A percentile compares a stretch with the other conserved stretches of the same genome.
These are phyloP conservation scores for Hemiscyllium ocellatum DNA, from an alignment of 2,113 vertebrate genomes.

Conservation along the genomic window DNA sequence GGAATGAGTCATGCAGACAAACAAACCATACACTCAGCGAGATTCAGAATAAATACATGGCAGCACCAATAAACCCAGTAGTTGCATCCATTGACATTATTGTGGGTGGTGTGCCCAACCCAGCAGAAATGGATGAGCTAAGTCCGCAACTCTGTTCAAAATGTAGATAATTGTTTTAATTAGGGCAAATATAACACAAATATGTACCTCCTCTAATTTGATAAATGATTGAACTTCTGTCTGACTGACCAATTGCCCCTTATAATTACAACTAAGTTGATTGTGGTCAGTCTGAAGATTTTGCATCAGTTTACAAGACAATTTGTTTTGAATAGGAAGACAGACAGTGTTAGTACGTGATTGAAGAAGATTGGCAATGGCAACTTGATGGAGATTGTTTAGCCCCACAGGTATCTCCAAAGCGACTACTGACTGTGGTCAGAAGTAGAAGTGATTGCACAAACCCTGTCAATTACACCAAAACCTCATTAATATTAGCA, in stretches of 20 bases:
- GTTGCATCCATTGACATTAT: neutral
- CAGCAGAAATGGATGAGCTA: neutral
- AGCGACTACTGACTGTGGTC: neutral
- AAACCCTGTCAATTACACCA: neutral
- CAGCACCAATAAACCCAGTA: neutral
- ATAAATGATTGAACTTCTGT: neutral
- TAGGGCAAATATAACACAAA: neutral
- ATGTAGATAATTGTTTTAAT: neutral
- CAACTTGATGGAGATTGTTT: neutral
- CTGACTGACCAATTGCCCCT: neutral
- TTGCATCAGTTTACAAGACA: neutral
- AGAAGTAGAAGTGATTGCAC: neutral
- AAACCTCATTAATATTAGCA: neutral
- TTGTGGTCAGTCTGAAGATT: neutral
- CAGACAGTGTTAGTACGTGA: neutral
- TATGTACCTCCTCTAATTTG: neutral
- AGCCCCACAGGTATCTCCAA: neutral
- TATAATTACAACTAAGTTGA: neutral
- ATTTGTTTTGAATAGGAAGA: constrained; percentile 8
- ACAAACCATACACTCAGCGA: neutral
- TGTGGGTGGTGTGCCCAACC: too few species aligned
- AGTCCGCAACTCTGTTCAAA: neutral
- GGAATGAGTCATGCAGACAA: neutral
- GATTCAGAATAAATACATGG: neutral
- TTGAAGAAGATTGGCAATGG: neutral